phyloP scores from a whole-genome alignment of 2,113 vertebrate species.

The Tenebrosternarchus preto region DNA sequence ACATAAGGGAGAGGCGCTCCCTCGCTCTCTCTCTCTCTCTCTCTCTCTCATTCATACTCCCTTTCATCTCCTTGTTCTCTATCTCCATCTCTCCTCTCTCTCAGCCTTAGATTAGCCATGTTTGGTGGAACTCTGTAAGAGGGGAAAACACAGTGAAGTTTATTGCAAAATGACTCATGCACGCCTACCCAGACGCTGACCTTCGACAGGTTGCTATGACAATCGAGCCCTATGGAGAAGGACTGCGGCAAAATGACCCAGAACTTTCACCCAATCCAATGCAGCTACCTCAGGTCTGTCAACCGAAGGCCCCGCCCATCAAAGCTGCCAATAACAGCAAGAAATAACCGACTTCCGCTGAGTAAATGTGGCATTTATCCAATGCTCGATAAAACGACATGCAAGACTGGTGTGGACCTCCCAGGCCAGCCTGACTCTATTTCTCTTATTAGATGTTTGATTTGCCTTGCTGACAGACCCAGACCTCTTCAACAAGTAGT shows the following conservation, averaged over 20 bases:
- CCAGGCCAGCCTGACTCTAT: background rate
- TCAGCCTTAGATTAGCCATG: slow-evolving; percentile 26
- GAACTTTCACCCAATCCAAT: slow-evolving; percentile 53
- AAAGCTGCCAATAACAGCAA: background rate
- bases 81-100: background rate
- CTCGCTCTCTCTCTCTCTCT: background rate
- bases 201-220: slow-evolving; percentile 58
- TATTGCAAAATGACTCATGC: slow-evolving; percentile 63
- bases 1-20: background rate
- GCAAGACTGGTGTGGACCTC: background rate
- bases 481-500: too few relatives aligned
- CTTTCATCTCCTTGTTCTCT: background rate
- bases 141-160: slow-evolving; percentile 58
- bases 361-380: background rate
- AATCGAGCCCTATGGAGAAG: slow-evolving; percentile 50
- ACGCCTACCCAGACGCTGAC: slow-evolving; percentile 57
- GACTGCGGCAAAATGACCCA: slow-evolving; percentile 34
- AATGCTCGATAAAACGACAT: background rate
- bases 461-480: background rate
- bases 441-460: background rate
- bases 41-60: background rate
- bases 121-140: slow-evolving; percentile 47
- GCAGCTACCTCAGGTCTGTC: slow-evolving; percentile 21
- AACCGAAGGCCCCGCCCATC: background rate
- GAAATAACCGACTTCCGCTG: background rate